Base-by-base conservation (phyloP, 2,888 invertebrate genomes). In the Rhingia campestris region DNA sequence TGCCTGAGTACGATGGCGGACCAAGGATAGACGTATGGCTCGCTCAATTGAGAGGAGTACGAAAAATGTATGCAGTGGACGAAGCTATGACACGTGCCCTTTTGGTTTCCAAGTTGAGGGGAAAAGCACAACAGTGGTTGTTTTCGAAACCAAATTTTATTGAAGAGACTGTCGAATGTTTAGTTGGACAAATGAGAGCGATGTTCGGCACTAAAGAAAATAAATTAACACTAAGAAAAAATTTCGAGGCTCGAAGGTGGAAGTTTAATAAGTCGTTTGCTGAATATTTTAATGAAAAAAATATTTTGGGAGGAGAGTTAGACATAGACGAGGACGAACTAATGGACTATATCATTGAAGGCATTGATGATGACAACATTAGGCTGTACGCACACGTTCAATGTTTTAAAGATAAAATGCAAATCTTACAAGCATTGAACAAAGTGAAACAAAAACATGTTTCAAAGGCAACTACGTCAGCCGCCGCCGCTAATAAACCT, bases 81-180 rank as follows among this genome's bases (percentile, higher is more conserved):
- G 22, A 22, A 22, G 22, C 22, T 22, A 22, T 22, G 22, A 22
- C 22, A 22, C 22, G 41, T 10, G 9, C 58, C 0, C 10, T 41
- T 5, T 4, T 63, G 47, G 10, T 37, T 33, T 35, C 14, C 2
- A 64, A 64, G 5, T 30, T 66, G 14, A 59, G 51, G 32, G 35
- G 49, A 2, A 64, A 64, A 6, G 84, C 47, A 32, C 86, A 84
- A 30, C 7, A 10, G 5, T 85, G 81, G 79, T 32, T 86, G 12
- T 70, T 76, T 33, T 64, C 73, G 0, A 79, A 79, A 14, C 63
- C 86, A 2, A 75, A 76, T 43, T 86, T 63, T 45, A 49, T 76
- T 2, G 14, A 63, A 7, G 61, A 77, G 43, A 49, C 54, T 39
- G 58, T 85, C 0, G 47, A 79, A 9, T 14, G 37, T n/a, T 10